Conservation (phyloP, 2,113 vertebrate species). For the Oxyruncus cristatus region DNA sequence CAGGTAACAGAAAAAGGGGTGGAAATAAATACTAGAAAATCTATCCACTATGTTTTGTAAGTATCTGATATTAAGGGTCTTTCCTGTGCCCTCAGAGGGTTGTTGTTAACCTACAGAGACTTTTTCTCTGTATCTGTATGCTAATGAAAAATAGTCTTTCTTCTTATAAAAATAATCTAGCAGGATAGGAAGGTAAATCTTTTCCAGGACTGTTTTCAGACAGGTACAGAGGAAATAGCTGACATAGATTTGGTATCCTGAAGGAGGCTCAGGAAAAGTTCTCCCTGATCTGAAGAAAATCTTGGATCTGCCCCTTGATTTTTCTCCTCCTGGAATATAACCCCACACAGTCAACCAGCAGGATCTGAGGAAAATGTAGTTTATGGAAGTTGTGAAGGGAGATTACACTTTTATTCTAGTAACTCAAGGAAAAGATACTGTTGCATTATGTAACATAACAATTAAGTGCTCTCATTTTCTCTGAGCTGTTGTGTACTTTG, state of each 20-base stretch:
- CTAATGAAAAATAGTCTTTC: background rate
- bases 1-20: background rate
- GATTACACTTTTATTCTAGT: background rate
- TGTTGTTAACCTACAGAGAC: background rate
- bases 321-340: background rate
- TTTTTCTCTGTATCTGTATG: background rate
- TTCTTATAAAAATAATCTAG: background rate
- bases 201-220: background rate
- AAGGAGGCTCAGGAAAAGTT: background rate
- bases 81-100: background rate
- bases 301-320: background rate
- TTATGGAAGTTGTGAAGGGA: background rate
- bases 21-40: background rate
- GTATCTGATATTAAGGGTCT: background rate
- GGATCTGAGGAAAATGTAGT: background rate
- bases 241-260: background rate
- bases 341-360: background rate
- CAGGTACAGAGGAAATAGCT: background rate
- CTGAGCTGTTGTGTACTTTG: background rate
- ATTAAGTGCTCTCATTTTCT: background rate
- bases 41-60: background rate
- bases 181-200: background rate
- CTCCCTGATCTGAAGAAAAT: background rate
- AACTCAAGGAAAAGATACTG: background rate
- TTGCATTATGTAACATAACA: background rate